Conservation (phyloP, 1,140 invertebrate species). For the Brachionus angularis region DNA sequence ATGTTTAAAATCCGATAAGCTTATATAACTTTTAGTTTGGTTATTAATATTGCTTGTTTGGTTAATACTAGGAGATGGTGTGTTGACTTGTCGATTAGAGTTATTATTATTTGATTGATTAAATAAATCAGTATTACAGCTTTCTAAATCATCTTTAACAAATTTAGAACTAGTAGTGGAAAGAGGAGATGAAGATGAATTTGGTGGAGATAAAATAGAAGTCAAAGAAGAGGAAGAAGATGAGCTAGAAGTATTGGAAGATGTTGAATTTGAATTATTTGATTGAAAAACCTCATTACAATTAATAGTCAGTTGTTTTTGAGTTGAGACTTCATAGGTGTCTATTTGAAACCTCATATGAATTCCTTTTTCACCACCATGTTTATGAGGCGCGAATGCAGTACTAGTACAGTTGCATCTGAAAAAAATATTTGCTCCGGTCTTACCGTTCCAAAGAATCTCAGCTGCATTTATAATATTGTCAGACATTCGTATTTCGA, state of each 20-base stretch:
- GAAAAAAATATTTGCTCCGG: slow-evolving; percentile 45
- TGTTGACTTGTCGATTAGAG: background rate
- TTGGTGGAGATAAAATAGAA: background rate
- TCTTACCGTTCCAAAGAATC: slow-evolving; percentile 41
- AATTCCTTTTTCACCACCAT: slow-evolving; percentile 93
- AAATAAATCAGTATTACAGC: background rate
- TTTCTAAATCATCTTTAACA: slow-evolving; percentile 8
- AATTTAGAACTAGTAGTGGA: slow-evolving; percentile 21
- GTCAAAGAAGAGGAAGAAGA: background rate
- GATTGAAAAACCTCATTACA: slow-evolving; percentile 1
- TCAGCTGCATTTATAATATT: slow-evolving; percentile 21
- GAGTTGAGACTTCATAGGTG: slow-evolving; percentile 60
- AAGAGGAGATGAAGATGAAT: background rate
- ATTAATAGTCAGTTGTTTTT: background rate
- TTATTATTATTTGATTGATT: too few species aligned
- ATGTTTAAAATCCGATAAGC: background rate
- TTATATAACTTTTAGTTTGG: background rate
- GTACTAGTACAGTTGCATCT: slow-evolving; percentile 91
- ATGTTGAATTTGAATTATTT: too few species aligned
- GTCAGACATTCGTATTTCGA: background rate
- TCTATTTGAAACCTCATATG: slow-evolving; percentile 87
- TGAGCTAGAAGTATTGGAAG: background rate
- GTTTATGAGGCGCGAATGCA: slow-evolving; percentile 94
- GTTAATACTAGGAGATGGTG: slow-evolving; percentile 1
- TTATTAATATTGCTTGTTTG: too few species aligned